Evolutionary conservation across 2,888 invertebrate genomes (phyloP).

Genomic region (Eupithecia inturbata): DNA sequence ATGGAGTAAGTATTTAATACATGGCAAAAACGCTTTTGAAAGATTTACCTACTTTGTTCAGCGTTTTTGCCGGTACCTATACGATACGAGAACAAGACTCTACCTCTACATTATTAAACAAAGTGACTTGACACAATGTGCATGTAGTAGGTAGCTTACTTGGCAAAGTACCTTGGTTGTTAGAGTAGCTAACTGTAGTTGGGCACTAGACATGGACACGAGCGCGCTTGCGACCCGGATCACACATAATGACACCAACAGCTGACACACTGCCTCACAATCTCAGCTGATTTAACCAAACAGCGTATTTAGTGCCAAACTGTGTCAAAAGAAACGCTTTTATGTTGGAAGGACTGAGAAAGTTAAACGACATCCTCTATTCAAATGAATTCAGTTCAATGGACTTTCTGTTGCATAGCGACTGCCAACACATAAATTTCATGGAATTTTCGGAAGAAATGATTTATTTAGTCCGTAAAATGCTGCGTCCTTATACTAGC

Average conservation of each 20-base stretch:
- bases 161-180: background rate
- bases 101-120: background rate
- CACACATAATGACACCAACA: constrained; percentile 64
- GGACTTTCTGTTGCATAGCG: background rate
- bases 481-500: background rate
- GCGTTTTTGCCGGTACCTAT: background rate
- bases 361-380: background rate
- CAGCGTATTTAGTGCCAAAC: constrained; percentile 18
- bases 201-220: constrained; percentile 9
- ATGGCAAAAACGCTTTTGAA: background rate
- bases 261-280: constrained; percentile 64
- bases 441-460: background rate
- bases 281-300: constrained; percentile 19
- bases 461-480: background rate
- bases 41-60: background rate
- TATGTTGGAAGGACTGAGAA: background rate
- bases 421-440: background rate
- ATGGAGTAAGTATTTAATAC: too few relatives aligned
- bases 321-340: constrained; percentile 6
- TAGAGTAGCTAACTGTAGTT: constrained; percentile 15
- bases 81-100: background rate
- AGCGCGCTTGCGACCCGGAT: constrained; percentile 69
- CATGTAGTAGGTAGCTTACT: constrained; percentile 6
- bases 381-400: background rate
- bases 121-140: background rate